Percentiles rank a stretch among this genome's conserved stretches.
Conservation (phyloP, 1,140 invertebrate species). For the Papilio machaon region DNA sequence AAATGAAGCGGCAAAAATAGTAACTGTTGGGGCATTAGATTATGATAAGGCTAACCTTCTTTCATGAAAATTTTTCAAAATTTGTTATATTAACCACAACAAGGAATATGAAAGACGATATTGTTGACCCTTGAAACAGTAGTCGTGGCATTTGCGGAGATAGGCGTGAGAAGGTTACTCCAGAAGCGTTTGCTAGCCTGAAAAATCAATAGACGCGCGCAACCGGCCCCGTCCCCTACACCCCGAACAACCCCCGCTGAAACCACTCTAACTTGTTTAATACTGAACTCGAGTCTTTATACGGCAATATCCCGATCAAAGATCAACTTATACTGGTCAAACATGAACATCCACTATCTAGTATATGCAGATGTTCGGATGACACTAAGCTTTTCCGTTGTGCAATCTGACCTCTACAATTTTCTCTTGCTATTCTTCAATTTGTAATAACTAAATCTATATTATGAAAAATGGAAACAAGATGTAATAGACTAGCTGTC, state of each 20-base stretch:
- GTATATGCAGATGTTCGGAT: conserved; percentile 9
- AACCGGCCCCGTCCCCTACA: conserved; percentile 45
- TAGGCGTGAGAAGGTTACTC: conserved; percentile 51
- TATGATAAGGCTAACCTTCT: too few relatives aligned
- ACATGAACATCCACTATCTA: conserved; percentile 3
- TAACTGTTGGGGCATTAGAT: too few relatives aligned
- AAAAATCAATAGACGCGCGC: conserved; percentile 78
- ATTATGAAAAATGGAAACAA: background rate
- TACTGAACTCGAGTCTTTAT: conserved; percentile 45
- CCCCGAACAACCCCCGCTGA: conserved; percentile 32
- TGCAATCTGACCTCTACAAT: conserved; percentile 16
- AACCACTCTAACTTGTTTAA: conserved; percentile 56
- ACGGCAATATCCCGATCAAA: conserved; percentile 29
- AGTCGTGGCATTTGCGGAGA: conserved; percentile 61
- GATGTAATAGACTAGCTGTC: too few relatives aligned
- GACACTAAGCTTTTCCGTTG: conserved; percentile 9
- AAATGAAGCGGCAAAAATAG: background rate
- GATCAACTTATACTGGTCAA: conserved; percentile 19
- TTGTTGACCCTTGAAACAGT: conserved; percentile 35
- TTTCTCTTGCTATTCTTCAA: background rate
- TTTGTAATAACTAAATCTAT: background rate
- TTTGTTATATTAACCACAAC: too few relatives aligned
- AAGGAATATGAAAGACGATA: background rate
- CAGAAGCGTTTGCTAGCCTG: conserved; percentile 41
- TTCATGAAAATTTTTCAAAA: too few relatives aligned